Base-by-base conservation (phyloP, 2,888 invertebrate genomes). In the Eristalis intricaria region DNA sequence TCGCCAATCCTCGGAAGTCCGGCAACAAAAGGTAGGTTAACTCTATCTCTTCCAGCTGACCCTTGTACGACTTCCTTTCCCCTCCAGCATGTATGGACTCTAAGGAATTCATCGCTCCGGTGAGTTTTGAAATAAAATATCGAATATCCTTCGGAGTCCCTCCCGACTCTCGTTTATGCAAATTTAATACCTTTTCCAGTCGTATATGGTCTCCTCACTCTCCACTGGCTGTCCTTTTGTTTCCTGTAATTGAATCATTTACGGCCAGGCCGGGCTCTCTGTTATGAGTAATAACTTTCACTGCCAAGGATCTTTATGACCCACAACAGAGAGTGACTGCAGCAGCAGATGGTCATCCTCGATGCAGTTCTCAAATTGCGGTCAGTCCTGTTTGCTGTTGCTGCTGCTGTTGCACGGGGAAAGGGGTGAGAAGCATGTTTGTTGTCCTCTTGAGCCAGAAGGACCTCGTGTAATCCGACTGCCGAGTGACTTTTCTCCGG, bases 251-350 rank as follows among this genome's bases (percentile, higher is more conserved):
- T 87, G 79, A 87, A 87, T 83, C 79, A 84, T 80, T 87, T 69
- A 64, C 32, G 79, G 50, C 63, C 60, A 0, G 32, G 8, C 32
- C 32, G 1, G 68, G 40, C 70, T 32, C 70, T 70, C 32, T 87
- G 71, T 87, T 87, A 80, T 84, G 87, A 84, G 84, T 80, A 87
- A 87, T 87, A 87, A 87, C 84, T 87, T 87, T 87, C 79, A 76
- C 79, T 83, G 29, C 63, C 38, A 64, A 64, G 76, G 64, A 64
- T 80, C 66, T 73, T 87, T 87, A 84, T 79, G 84, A 87, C 84
- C 75, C 26, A 66, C 70, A 82, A 82, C 74, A 82, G 43, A 35
- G 50, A 5, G 13, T 7, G 58, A 61, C 56, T 26, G 64, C 56
- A 58, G 32, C 32, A 63, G 84, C 87, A 84, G 87, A 23, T 79